phyloP scores from a whole-genome alignment of 1,140 invertebrate species.

The Calliopsis andreniformis region DNA sequence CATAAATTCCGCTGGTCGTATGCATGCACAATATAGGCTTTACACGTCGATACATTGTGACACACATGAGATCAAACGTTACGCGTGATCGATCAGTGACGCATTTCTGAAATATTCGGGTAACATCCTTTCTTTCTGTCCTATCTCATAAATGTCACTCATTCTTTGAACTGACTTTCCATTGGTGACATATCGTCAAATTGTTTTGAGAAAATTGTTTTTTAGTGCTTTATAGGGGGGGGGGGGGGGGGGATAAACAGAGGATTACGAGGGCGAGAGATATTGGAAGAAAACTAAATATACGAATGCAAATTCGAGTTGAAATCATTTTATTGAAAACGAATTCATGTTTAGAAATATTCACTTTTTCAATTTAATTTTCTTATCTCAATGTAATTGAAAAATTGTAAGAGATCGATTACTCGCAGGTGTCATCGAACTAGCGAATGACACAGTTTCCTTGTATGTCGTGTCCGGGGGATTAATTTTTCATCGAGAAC shows the following conservation, averaged over 20 bases:
- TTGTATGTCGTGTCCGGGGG: neutral
- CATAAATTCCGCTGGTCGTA: neutral
- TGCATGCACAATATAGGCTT: neutral
- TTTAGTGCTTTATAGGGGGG: too few relatives aligned
- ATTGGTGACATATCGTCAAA: neutral
- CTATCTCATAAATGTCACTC: constrained; percentile 10
- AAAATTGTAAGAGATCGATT: too few relatives aligned
- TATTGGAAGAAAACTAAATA: too few relatives aligned
- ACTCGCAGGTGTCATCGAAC: constrained; percentile 25
- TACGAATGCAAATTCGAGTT: too few relatives aligned
- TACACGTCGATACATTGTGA: constrained; percentile 8
- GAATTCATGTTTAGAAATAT: too few relatives aligned
- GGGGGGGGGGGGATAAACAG: too few relatives aligned
- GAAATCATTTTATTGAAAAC: too few relatives aligned
- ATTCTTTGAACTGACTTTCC: neutral
- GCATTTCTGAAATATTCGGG: constrained; percentile 42
- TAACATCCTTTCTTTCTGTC: neutral
- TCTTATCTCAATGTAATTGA: too few relatives aligned
- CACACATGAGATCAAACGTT: constrained; percentile 18
- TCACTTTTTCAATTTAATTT: too few relatives aligned
- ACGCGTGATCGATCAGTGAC: constrained; percentile 50
- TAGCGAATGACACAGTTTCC: constrained; percentile 26
- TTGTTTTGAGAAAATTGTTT: too few relatives aligned
- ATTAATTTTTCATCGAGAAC: constrained; percentile 29
- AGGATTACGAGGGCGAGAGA: too few relatives aligned